Conservation (phyloP, 2,113 vertebrate genomes). For the Phodopus roborovskii region DNA sequence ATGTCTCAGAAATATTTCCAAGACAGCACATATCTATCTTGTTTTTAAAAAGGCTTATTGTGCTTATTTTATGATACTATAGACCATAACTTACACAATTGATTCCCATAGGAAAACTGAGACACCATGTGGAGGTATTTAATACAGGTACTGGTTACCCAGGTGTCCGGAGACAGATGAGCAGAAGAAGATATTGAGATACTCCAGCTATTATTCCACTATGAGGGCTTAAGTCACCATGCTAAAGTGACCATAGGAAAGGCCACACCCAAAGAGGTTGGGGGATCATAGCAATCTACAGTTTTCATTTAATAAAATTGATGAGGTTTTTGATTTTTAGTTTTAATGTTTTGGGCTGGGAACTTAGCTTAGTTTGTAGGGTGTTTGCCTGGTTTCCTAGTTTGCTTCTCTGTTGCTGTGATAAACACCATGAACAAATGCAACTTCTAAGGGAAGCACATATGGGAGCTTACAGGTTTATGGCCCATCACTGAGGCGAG, state of each 20-base stretch:
- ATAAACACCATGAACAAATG: neutral
- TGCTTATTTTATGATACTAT: too few species aligned
- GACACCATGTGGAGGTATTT: neutral
- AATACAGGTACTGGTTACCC: neutral
- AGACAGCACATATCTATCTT: neutral
- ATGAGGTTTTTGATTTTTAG: neutral
- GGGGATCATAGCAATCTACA: too few species aligned
- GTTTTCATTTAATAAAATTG: neutral
- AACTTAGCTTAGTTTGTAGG: neutral
- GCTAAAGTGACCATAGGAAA: fast-evolving
- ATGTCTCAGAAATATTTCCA: neutral
- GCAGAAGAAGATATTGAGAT: neutral
- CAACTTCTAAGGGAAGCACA: neutral
- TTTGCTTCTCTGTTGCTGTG: neutral
- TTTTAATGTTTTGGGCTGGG: neutral
- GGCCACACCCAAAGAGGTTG: neutral
- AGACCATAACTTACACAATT: neutral
- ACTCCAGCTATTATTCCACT: fast-evolving
- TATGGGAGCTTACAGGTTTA: neutral
- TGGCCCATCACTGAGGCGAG: too few species aligned
- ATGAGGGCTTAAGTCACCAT: neutral
- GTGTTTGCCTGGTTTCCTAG: neutral
- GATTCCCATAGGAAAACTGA: neutral
- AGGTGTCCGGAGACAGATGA: too few species aligned
- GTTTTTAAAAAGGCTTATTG: neutral